A percentile compares a stretch with the other conserved stretches of the same genome.
Conservation (phyloP, 1,140 invertebrate genomes). For the Akabosia matsudoensis region DNA sequence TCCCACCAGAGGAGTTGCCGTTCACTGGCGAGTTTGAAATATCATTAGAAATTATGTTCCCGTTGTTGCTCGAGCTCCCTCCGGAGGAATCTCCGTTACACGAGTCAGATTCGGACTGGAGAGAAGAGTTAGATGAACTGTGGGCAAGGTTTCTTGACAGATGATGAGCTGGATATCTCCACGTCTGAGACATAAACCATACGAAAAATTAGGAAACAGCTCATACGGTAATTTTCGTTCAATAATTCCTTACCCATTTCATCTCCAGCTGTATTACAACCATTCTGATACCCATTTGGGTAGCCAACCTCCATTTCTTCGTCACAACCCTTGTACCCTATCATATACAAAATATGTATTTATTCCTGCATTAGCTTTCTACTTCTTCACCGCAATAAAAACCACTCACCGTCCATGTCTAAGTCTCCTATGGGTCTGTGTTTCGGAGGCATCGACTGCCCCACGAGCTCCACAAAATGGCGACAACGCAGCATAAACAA, state of each 20-base stretch:
- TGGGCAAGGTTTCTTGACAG: constrained; percentile 30
- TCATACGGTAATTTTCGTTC: not conserved
- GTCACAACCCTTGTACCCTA: constrained; percentile 23
- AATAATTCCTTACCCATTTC: constrained; percentile 41
- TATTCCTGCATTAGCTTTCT: constrained; percentile 37
- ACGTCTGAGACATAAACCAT: constrained; percentile 36
- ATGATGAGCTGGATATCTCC: constrained; percentile 43
- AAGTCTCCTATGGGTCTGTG: not conserved
- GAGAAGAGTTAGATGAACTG: constrained; percentile 44
- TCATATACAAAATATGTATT: constrained; percentile 8
- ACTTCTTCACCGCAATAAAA: too few relatives aligned
- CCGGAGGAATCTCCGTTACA: constrained; percentile 40
- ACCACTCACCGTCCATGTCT: constrained; percentile 47
- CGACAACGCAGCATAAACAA: constrained; percentile 93
- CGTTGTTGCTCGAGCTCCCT: constrained; percentile 37
- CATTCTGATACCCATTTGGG: constrained; percentile 65
- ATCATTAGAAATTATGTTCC: constrained; percentile 35
- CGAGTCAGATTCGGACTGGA: constrained; percentile 41
- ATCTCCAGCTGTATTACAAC: constrained; percentile 53
- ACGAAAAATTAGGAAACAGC: not conserved
- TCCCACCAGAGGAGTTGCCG: not conserved
- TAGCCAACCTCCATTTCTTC: constrained; percentile 47
- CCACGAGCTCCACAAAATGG: constrained; percentile 87
- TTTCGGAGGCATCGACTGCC: constrained; percentile 22
- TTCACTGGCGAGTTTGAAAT: constrained; percentile 28